Conservation (phyloP, 2,888 invertebrate species). For the Leptogaster cylindrica region DNA sequence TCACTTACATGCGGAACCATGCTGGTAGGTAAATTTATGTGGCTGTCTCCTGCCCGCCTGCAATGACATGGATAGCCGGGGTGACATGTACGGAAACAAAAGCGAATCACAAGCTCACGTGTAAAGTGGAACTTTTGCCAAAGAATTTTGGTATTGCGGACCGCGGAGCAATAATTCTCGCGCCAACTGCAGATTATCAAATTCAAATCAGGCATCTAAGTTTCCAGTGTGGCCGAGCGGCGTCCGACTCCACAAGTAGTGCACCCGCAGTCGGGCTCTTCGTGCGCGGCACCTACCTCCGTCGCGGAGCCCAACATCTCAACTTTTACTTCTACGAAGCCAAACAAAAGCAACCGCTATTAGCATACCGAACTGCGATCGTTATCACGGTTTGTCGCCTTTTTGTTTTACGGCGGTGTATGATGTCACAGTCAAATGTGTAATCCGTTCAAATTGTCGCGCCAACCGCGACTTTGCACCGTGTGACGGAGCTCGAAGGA, state of each 20-base stretch:
- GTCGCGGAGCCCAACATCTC: slow-evolving; percentile 25
- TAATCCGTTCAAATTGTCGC: slow-evolving; percentile 35
- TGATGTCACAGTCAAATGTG: slow-evolving; percentile 45
- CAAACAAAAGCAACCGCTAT: slow-evolving; percentile 46
- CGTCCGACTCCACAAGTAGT: background rate
- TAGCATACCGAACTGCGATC: slow-evolving; percentile 49
- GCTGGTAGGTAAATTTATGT: slow-evolving; percentile 48
- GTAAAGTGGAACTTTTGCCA: slow-evolving; percentile 36
- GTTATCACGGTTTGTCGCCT: slow-evolving; percentile 49
- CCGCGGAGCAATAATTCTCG: slow-evolving; percentile 16
- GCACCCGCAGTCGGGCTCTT: slow-evolving; percentile 1
- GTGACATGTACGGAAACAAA: slow-evolving; percentile 32
- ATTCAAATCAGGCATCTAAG: slow-evolving; percentile 9
- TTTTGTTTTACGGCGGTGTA: slow-evolving; percentile 42
- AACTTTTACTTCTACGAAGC: slow-evolving; percentile 31
- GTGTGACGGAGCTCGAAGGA: no score
- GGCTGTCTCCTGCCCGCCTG: slow-evolving; percentile 35
- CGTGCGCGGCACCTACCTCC: background rate
- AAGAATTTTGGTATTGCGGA: slow-evolving; percentile 13
- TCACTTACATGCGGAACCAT: slow-evolving; percentile 47
- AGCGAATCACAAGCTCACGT: slow-evolving; percentile 33
- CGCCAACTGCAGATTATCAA: slow-evolving; percentile 30
- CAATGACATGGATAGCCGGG: slow-evolving; percentile 29
- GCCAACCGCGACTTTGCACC: slow-evolving; percentile 6
- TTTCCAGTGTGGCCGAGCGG: slow-evolving; percentile 1